Evolutionary conservation across 2,113 vertebrate species (phyloP), one percentile per base, ranked within the genome.

Genomic region (Otis tarda): DNA sequence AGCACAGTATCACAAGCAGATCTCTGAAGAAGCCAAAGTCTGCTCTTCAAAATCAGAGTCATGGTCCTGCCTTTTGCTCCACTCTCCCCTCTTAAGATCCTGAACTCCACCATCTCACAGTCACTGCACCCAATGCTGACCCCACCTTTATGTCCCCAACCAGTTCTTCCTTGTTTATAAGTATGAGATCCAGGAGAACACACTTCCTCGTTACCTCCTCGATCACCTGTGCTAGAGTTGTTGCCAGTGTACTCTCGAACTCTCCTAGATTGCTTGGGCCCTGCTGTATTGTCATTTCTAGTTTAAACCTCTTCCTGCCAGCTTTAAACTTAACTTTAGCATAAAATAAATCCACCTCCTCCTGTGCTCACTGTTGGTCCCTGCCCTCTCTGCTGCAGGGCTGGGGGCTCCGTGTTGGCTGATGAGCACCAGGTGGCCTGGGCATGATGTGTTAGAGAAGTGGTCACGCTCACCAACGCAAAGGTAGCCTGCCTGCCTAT

Each of bases 401-500:
- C 53, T 35, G 47, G 9, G 21, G 49, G 50, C 50, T 52, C 57
- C 6, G 0, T 59, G 74, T 37, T 73, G 45, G 52, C 52, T 2
- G 4, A 52, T 11, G 27, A 59, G 37, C 35, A 43, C n/a, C 57
- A 56, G 80, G 31, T 0, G 0, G 60, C 35, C 45, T 13, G 13
- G 37, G 10, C n/a, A 41, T 2, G 27, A 43, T 8, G 22, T 23
- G 50, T 10, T 35, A 52, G 35, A 31, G 35, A 64, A 37, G 56
- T 3, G 14, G 31, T 45, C 33, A 5, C 18, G 4, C 35, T 63
- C 30, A 15, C 12, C 5, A 18, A 55, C 0, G 1, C 23, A 24
- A 37, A 50, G 31, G 37, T 45, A 43, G 27, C 57, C 57, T n/a
- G 23, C 9, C 35, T 37, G n/a, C 35, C 49, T 49, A 5, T 30